Conservation (phyloP, 2,113 vertebrate species). For the Zeus faber region DNA sequence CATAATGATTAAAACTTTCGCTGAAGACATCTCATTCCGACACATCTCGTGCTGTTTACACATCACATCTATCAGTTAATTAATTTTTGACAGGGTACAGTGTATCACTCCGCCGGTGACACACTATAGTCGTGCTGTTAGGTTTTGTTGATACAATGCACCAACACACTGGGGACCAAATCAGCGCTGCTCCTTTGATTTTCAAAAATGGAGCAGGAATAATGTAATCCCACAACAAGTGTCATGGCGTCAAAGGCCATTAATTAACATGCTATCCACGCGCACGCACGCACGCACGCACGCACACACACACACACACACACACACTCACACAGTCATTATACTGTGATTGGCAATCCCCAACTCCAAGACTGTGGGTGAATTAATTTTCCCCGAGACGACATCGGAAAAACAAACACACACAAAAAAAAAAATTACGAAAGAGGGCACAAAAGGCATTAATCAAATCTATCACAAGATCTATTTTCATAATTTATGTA, state of each 20-base stretch:
- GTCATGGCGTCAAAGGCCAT: conserved; percentile 58
- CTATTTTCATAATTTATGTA: too few relatives aligned
- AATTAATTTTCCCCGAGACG: conserved; percentile 22
- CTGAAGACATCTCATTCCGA: conserved; percentile 27
- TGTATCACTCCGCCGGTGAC: conserved; percentile 64
- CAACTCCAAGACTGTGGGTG: conserved; percentile 22
- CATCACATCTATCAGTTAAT: conserved; percentile 68
- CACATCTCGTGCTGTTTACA: conserved; percentile 30
- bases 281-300: conserved; percentile 26
- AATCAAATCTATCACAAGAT: too few relatives aligned
- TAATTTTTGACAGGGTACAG: conserved; percentile 70
- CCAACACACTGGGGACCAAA: conserved; percentile 58
- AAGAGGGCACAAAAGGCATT: neutral
- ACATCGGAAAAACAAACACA: neutral
- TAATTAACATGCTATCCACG: conserved; percentile 61
- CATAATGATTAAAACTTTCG: conserved; percentile 35
- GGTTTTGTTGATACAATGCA: conserved; percentile 65
- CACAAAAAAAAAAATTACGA: conserved; percentile 11
- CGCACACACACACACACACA: conserved; percentile 26
- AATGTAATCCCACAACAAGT: conserved; percentile 66
- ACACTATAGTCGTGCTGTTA: conserved; percentile 60
- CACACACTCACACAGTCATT: conserved; percentile 10
- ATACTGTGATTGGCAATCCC: conserved; percentile 44
- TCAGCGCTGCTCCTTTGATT: conserved; percentile 58
- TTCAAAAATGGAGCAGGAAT: conserved; percentile 44